Conservation (phyloP, 2,113 vertebrate genomes). For the Pterocles burchelli region DNA sequence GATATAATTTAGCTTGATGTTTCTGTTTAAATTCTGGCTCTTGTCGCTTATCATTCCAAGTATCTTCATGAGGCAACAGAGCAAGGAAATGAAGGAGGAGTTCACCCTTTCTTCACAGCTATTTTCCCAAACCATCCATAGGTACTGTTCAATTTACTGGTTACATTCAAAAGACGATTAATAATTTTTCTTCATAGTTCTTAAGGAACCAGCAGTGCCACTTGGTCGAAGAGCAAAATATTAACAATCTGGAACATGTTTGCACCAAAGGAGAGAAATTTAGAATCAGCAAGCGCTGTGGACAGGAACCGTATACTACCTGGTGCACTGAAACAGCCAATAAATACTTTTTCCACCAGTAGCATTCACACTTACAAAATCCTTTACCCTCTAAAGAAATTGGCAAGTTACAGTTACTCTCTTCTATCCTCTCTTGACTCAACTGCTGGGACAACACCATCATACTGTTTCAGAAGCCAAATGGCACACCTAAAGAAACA, state of each 20-base stretch:
- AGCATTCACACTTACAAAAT: background rate
- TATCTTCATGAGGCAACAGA: conserved; percentile 5
- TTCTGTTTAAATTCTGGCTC: conserved; percentile 38
- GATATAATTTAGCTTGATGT: conserved; percentile 17
- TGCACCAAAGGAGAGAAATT: background rate
- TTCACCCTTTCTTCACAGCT: background rate
- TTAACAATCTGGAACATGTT: background rate
- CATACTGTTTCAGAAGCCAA: background rate
- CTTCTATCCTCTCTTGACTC: background rate
- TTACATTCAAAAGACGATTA: background rate
- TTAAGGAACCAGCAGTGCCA: background rate
- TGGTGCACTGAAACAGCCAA: background rate
- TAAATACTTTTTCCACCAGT: background rate
- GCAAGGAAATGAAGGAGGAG: background rate
- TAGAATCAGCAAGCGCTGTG: background rate
- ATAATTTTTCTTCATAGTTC: background rate
- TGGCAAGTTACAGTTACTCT: background rate
- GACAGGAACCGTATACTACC: background rate
- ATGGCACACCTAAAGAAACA: background rate
- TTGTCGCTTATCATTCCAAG: conserved; percentile 7
- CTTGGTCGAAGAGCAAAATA: background rate
- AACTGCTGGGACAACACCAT: background rate
- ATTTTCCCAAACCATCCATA: background rate
- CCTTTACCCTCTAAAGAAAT: background rate
- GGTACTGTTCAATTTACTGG: background rate